Evolutionary conservation across 2,888 invertebrate genomes (phyloP).

Genomic region (Caenorhabditis uteleia): DNA sequence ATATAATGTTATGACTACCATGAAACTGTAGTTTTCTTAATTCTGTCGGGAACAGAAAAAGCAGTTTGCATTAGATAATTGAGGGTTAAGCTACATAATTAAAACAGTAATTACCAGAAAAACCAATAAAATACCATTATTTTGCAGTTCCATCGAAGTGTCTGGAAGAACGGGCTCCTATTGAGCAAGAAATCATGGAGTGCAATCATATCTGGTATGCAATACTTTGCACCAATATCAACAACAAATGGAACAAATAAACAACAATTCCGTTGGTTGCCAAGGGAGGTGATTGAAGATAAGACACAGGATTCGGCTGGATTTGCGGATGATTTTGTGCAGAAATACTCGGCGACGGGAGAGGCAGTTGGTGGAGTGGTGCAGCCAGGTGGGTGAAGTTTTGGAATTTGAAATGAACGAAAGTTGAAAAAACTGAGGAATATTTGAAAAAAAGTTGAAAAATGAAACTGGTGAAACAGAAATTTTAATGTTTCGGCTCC

Average conservation of each 20-base stretch:
- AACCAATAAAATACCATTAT: not conserved
- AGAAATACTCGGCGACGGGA: conserved; percentile 79
- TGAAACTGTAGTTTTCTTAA: too few species aligned
- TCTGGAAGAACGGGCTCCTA: conserved; percentile 82
- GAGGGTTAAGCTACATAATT: too few species aligned
- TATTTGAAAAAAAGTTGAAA: conserved; percentile 1
- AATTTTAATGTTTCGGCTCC: too few species aligned
- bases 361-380: conserved; percentile 97
- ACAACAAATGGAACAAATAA: conserved; percentile 72
- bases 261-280: conserved; percentile 83
- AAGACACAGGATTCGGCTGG: conserved; percentile 55
- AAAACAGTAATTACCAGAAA: too few species aligned
- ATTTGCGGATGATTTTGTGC: conserved; percentile 73
- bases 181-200: conserved; percentile 96
- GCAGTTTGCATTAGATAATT: too few species aligned
- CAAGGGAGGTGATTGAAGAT: conserved; percentile 87
- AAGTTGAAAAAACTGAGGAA: not conserved
- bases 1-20: too few species aligned
- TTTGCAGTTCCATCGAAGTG: conserved; percentile 82
- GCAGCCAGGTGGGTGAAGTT: conserved; percentile 72
- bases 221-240: conserved; percentile 92
- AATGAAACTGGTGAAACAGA: not conserved
- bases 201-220: conserved; percentile 93
- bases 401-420: not conserved
- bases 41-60: too few species aligned